Conservation (phyloP, 37 sponge, comb jelly and placozoan species). For the Theonella swinhoei region DNA sequence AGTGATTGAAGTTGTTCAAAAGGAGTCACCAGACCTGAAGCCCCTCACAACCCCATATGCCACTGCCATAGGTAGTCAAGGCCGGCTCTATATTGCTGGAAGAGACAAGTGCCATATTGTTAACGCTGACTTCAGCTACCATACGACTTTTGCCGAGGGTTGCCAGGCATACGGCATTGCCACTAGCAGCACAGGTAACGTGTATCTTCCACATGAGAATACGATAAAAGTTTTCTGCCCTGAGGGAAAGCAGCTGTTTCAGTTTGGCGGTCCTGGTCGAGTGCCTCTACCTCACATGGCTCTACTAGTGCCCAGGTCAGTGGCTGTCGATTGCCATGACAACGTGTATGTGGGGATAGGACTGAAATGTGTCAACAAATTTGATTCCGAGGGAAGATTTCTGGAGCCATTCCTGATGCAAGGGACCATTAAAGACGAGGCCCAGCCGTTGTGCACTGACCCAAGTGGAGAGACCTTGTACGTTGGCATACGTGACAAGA, state of each 20-base stretch:
- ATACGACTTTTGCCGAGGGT: not conserved
- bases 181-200: slow-evolving; percentile 12
- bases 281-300: not conserved
- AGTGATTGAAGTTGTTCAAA: not conserved
- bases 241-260: slow-evolving; percentile 4
- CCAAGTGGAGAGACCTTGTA: too few relatives aligned
- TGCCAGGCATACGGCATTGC: not conserved
- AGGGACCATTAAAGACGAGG: too few relatives aligned
- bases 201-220: not conserved
- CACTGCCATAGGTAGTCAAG: not conserved
- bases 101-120: not conserved
- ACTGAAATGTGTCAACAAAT: not conserved
- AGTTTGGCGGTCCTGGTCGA: slow-evolving; percentile 27
- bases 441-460: too few relatives aligned
- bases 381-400: slow-evolving; percentile 23
- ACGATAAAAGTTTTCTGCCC: slow-evolving; percentile 16
- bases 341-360: slow-evolving; percentile 27
- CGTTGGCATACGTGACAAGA: too few relatives aligned
- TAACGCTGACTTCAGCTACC: not conserved
- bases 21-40: not conserved
- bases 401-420: too few relatives aligned
- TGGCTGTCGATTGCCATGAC: slow-evolving; percentile 29
- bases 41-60: not conserved
- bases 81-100: not conserved
- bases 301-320: not conserved